Evolutionary conservation across 1,140 invertebrate genomes (phyloP).

Genomic region (Conopomorpha cramerella): DNA sequence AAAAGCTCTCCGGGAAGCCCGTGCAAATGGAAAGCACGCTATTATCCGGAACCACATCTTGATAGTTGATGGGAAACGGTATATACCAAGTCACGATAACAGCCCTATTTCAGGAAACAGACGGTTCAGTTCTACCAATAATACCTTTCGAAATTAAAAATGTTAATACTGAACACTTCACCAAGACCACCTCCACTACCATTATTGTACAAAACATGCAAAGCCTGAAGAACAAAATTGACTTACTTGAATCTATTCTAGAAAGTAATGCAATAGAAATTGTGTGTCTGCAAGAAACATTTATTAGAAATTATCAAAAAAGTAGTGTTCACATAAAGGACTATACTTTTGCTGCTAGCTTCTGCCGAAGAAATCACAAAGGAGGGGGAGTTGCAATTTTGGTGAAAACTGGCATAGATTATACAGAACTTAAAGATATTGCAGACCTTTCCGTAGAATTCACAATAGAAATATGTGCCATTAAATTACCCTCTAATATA

Average conservation of each 20-base stretch:
- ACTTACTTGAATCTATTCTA: conserved; percentile 1
- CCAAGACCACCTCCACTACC: neutral
- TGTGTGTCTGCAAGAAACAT: conserved; percentile 1
- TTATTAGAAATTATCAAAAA: neutral
- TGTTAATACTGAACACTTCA: neutral
- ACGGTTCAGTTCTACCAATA: neutral
- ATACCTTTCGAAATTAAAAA: neutral
- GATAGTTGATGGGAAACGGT: neutral
- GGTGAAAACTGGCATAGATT: neutral
- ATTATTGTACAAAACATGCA: conserved; percentile 3
- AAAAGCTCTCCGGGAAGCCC: neutral
- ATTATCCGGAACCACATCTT: conserved; percentile 1
- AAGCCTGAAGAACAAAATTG: conserved; percentile 1
- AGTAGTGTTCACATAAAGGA: neutral
- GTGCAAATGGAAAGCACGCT: neutral
- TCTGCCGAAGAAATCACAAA: neutral
- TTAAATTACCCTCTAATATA: neutral
- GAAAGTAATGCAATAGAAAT: neutral
- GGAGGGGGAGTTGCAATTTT: neutral
- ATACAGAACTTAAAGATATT: neutral
- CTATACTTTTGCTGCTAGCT: neutral
- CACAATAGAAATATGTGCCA: too few relatives aligned
- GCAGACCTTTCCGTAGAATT: neutral
- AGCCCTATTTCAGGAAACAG: neutral
- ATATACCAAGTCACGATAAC: neutral